Conservation (phyloP, 2,113 vertebrate genomes). For the Bombycilla garrulus region DNA sequence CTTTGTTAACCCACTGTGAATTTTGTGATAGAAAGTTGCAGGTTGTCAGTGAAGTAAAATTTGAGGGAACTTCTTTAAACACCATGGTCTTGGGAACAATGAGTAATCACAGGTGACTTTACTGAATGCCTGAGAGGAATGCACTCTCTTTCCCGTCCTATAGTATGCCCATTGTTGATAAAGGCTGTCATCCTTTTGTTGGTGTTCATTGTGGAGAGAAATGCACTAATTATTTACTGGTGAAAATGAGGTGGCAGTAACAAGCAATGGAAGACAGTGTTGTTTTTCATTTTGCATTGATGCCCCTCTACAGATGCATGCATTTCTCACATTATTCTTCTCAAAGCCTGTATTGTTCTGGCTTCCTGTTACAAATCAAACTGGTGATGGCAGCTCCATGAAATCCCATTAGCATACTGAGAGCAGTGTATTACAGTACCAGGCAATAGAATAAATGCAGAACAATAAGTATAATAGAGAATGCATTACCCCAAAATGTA, state of each 20-base stretch:
- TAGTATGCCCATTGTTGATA: background rate
- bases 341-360: constrained; percentile 76
- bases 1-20: background rate
- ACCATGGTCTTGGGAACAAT: background rate
- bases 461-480: constrained; percentile 72
- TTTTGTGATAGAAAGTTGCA: background rate
- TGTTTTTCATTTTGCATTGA: constrained; percentile 72
- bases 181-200: constrained; percentile 41
- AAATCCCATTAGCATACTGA: constrained; percentile 70
- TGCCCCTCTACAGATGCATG: constrained; percentile 63
- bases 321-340: constrained; percentile 77
- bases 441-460: constrained; percentile 70
- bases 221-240: constrained; percentile 67
- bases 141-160: background rate
- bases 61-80: background rate
- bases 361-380: constrained; percentile 75
- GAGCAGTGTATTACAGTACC: constrained; percentile 75
- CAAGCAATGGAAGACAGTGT: constrained; percentile 68
- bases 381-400: constrained; percentile 62
- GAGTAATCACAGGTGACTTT: background rate
- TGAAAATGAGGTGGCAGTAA: constrained; percentile 69
- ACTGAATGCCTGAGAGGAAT: background rate
- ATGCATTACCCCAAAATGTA: constrained; percentile 60
- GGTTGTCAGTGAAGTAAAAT: background rate
- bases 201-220: constrained; percentile 50